Base-by-base conservation (phyloP, 1,140 invertebrate genomes). In the Zaprionus nigranus region DNA sequence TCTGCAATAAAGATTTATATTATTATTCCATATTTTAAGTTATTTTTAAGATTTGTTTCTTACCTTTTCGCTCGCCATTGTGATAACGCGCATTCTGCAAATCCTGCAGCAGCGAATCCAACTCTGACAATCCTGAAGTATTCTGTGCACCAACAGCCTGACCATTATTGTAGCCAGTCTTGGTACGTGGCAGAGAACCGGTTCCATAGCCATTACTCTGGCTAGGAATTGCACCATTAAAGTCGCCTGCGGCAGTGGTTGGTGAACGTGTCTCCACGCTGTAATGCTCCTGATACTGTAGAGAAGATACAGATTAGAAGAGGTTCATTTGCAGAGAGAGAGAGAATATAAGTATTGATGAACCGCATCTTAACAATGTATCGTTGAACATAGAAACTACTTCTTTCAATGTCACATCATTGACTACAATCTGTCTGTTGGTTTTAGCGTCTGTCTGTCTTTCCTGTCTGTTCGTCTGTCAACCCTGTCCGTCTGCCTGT, bases 91-190 rank as follows among this genome's bases (percentile, higher is more conserved):
- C 96, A 82, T 96, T 96, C 93, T 98, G 98, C 73, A 99, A 94
- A 93, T 99, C 98, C 91, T 98, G 96, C 63, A 99, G 94, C 54
- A 99, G 94, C 26, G 96, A 97, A 93, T 99, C 98, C 83, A 99
- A 92, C 93, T 99, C 98, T 1, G 97, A 97, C 24, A 98, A 94
- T 93, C 98, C 98, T 49, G 81, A 83, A 61, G 36, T 75, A 51
- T 74, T 82, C 63, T 73, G 80, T 7, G 67, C 13, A 38, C 12
- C 36, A 15, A 12, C 36, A 38, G 36, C 30, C 63, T 65, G 78
- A 3, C 67, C 59, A 66, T 83, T 81, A 30, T 75, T 85, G 20
- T 75, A 78, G 46, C 64, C 63, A 5, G 59, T 60, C 3, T 34
- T 34, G 9, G 30, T 34, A 11, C 91, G 80, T 36, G 92, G 87